phyloP scores from a whole-genome alignment of 1,140 invertebrate species.

The Mercenaria mercenaria region DNA sequence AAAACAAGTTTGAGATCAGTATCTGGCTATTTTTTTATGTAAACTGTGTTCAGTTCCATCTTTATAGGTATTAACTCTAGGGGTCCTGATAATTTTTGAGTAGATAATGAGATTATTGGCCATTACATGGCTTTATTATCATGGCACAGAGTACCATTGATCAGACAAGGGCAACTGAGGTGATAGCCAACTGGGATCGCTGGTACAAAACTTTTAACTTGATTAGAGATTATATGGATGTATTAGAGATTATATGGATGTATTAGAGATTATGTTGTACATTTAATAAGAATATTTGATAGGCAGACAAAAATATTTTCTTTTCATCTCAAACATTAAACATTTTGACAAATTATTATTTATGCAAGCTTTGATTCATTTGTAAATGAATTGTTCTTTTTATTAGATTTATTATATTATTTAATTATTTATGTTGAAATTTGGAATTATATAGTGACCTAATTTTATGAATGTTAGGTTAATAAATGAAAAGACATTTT shows the following conservation, averaged over 20 bases:
- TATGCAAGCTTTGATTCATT: too few species aligned
- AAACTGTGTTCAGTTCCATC: not conserved
- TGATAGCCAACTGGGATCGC: not conserved
- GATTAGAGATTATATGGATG: not conserved
- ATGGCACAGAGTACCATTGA: not conserved
- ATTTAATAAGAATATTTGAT: too few species aligned
- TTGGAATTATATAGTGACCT: too few species aligned
- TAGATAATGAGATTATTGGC: not conserved
- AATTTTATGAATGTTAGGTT: too few species aligned
- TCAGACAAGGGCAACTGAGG: not conserved
- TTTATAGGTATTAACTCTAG: not conserved
- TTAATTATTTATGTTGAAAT: too few species aligned
- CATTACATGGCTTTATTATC: slow-evolving; percentile 16
- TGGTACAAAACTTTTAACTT: not conserved
- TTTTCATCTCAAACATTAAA: too few species aligned
- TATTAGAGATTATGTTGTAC: not conserved
- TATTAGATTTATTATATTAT: too few species aligned
- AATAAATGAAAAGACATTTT: too few species aligned
- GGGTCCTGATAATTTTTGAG: not conserved
- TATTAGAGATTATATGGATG: not conserved
- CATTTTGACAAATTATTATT: too few species aligned
- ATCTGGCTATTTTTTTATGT: not conserved
- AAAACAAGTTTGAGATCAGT: not conserved
- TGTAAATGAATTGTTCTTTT: too few species aligned
- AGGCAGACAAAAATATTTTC: too few species aligned